Evolutionary conservation across 2,113 vertebrate genomes (phyloP), one percentile per base, ranked within the genome.

Genomic region (Neomonachus schauinslandi): DNA sequence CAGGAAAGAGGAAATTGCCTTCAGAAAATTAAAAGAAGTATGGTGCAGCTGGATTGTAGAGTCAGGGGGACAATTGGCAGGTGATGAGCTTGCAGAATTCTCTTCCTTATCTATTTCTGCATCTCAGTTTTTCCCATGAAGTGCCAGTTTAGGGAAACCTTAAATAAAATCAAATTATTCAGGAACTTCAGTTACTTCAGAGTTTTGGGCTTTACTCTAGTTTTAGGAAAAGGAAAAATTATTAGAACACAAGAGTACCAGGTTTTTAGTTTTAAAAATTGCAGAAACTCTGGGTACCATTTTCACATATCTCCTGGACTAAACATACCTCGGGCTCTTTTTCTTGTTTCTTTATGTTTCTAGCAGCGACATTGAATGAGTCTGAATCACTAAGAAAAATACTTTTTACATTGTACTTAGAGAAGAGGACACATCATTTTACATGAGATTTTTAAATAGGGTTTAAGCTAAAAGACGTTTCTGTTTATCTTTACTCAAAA

Each of bases 231-330:
- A 91, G 84, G n/a, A 83, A 28, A 57, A 84, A 51, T 88, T 72
- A 80, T 57, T 67, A 59, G 69, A 74, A 76, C 84, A 65, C 3
- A 61, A 33, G 31, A 61, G 28, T 95, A 59, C 49, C 10, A 53
- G 33, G 28, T 74, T 84, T 97, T 90, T 94, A 21, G 28, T 57
- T 92, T 85, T 97, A 69, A 95, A 97, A 92, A 74, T 67, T 93
- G 42, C 39, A 63, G 51, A 94, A 61, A 39, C 24, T 95, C 57
- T n/a, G 4, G 49, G 19, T 85, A 72, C n/a, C 39, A 65, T 86
- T 92, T 92, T 92, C 49, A 71, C 2, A 12, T 59, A 26, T 5
- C 67, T 85, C 19, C 31, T 95, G 14, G 46, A 36, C 22, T 63
- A 46, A 89, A n/a, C 11, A 46, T 51, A 55, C 8, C 59, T 84